Evolutionary conservation across 2,888 invertebrate species (phyloP).

Genomic region (Beris chalybata): DNA sequence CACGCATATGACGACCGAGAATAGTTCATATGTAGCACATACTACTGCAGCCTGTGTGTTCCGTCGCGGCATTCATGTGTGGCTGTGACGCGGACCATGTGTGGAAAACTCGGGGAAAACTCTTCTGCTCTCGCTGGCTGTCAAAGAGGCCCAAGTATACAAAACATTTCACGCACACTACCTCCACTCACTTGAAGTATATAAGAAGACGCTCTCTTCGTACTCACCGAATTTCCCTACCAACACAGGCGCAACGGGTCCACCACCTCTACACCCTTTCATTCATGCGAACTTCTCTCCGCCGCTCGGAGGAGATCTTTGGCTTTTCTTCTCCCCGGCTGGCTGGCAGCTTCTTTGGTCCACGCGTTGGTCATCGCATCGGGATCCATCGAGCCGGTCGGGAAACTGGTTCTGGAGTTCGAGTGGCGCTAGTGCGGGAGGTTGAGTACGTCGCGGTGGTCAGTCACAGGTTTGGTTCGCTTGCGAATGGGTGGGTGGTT

Average conservation of each 20-base stretch:
- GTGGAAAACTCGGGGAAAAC: slow-evolving; percentile 24
- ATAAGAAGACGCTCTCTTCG: slow-evolving; percentile 20
- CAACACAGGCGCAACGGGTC: background rate
- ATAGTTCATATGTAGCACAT: slow-evolving; percentile 15
- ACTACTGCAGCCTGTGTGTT: background rate
- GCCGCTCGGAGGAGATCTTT: background rate
- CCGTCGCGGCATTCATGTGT: background rate
- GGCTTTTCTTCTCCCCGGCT: slow-evolving; percentile 3
- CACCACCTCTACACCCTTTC: background rate
- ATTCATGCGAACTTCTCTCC: background rate
- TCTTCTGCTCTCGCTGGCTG: background rate
- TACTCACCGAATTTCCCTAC: background rate
- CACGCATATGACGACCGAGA: background rate
- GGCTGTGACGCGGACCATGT: slow-evolving; percentile 23
- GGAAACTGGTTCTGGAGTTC: background rate
- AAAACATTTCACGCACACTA: slow-evolving; percentile 35
- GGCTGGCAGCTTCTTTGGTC: too few relatives aligned
- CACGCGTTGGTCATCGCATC: too few relatives aligned
- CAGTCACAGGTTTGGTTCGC: background rate
- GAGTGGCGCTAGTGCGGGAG: background rate
- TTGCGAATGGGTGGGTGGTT: too few relatives aligned
- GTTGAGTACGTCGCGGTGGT: background rate
- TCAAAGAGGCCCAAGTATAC: slow-evolving; percentile 31
- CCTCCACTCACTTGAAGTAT: slow-evolving; percentile 1
- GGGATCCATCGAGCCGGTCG: too few relatives aligned